phyloP scores from a whole-genome alignment of 2,888 invertebrate genomes.

The Hedya salicella region DNA sequence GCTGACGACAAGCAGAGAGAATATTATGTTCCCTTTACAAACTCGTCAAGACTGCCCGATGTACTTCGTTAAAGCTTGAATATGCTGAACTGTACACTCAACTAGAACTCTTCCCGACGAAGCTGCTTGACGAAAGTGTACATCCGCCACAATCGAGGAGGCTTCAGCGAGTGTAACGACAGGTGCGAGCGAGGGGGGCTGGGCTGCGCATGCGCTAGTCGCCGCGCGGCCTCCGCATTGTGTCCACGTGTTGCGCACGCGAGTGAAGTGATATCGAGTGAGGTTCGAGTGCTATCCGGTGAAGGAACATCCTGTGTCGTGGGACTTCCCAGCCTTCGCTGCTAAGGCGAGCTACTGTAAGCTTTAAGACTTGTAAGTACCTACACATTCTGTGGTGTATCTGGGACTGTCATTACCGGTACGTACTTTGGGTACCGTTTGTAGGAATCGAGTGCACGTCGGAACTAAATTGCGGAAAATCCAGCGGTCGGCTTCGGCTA shows the following conservation, averaged over 20 bases:
- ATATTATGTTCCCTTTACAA: too few species aligned
- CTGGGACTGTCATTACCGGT: too few species aligned
- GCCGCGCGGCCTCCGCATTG: conserved; percentile 7
- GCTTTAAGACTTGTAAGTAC: neutral
- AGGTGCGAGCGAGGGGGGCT: conserved; percentile 6
- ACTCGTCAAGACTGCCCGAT: too few species aligned
- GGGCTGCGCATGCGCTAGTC: conserved; percentile 4
- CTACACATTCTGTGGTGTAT: too few species aligned
- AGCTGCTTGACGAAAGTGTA: neutral
- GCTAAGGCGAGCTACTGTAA: too few species aligned
- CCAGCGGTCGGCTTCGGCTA: conserved; percentile 12
- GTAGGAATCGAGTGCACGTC: conserved; percentile 17
- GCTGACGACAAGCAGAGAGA: too few species aligned
- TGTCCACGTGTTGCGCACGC: neutral
- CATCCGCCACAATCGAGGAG: neutral
- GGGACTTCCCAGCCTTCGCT: too few species aligned
- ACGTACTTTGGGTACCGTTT: conserved; percentile 17
- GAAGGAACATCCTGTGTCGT: neutral
- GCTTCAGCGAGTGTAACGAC: conserved; percentile 1
- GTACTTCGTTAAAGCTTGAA: too few species aligned
- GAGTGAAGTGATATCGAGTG: conserved; percentile 7
- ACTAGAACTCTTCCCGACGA: neutral
- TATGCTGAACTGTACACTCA: too few species aligned
- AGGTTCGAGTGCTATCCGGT: neutral
- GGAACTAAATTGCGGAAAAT: conserved; percentile 13